Evolutionary conservation across 2,113 vertebrate genomes (phyloP), one percentile per base, ranked within the genome.

Genomic region (Oostethus manadensis): DNA sequence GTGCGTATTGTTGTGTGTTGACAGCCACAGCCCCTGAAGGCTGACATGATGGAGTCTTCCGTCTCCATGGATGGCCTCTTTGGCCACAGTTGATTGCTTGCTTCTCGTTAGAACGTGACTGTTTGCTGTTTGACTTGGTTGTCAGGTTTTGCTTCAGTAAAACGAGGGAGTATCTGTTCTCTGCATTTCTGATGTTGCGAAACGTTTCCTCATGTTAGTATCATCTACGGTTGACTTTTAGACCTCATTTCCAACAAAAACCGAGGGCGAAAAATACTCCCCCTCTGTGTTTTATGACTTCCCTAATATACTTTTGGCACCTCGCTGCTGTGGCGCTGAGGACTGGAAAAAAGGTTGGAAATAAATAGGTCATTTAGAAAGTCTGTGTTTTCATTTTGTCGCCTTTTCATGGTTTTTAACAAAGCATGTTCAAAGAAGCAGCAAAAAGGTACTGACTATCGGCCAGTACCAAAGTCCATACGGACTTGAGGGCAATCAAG

Each of bases 11-110:
- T 50, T 44, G 29, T 23, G 56, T 2, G 44, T 56, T 78, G 78
- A 81, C 80, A 79, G 65, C 50, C 21, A 15, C 26, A 35, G 22
- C 49, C 21, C 71, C 59, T 1, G 1, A 50, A 58, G 74, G 61
- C 40, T 73, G 71, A 38, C 59, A 50, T 9, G 46, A 64, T 21
- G 20, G 20, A 49, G 57, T 65, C 58, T 64, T 51, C 74, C 63
- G 71, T 74, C 70, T 59, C 21, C 61, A 64, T 75, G 38, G 71
- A 73, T 38, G 35, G 18, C 18, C 54, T 68, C 54, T 49, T 50
- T 26, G 22, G 45, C 22, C 10, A 3, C 71, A 45, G 81, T 55
- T 70, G 71, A 74, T 62, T 53, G 51, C 18, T 38, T 55, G 51
- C 51, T 42, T 38, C 51, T 61, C 47, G 62, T 74, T 54, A 55